Percentiles rank a stretch among this genome's conserved stretches.
phyloP scores from a whole-genome alignment of 2,113 vertebrate genomes.

The Meriones unguiculatus region DNA sequence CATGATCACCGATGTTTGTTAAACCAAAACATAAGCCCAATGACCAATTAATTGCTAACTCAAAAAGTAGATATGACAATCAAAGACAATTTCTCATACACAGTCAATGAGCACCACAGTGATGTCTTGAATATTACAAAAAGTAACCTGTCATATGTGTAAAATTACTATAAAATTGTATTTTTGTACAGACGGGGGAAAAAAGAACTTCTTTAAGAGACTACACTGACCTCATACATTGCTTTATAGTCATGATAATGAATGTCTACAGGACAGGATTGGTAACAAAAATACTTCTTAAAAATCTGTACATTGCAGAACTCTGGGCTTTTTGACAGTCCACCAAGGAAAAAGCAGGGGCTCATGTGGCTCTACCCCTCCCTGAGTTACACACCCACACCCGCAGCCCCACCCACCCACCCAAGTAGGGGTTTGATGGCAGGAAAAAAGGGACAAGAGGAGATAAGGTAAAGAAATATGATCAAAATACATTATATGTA shows the following conservation, averaged over 20 bases:
- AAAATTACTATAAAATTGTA: background rate
- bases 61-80: background rate
- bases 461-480: background rate
- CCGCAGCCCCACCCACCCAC: background rate
- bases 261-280: background rate
- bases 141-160: background rate
- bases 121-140: conserved; percentile 10
- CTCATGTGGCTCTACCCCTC: background rate
- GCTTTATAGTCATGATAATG: background rate
- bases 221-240: background rate
- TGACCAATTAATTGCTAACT: background rate
- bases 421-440: background rate
- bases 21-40: background rate
- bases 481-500: background rate
- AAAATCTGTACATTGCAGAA: background rate
- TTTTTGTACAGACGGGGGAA: background rate
- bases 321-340: background rate
- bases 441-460: background rate
- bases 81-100: background rate
- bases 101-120: background rate
- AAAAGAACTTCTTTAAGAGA: background rate
- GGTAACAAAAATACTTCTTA: background rate
- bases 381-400: background rate
- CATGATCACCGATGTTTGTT: background rate
- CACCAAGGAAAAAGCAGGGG: background rate